These are phyloP conservation scores for Melanitta fusca DNA, from an alignment of 2,797 vertebrate genomes.

Conservation along the genomic window DNA sequence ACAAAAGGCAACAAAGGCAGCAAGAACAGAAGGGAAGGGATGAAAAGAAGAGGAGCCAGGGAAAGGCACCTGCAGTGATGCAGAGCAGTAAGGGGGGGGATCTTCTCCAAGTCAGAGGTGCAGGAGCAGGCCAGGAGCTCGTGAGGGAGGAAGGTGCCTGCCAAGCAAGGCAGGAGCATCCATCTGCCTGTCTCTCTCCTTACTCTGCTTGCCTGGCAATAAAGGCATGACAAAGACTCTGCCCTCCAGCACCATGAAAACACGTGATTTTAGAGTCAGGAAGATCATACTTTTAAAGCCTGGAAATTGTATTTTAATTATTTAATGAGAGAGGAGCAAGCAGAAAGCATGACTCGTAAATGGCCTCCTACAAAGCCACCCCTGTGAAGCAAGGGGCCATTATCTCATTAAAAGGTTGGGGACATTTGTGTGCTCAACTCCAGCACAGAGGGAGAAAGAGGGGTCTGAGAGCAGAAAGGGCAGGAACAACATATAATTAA, in stretches of 20 bases:
- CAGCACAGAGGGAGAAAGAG: accelerated
- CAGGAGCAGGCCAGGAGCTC: not conserved
- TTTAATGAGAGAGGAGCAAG: slow-evolving; percentile 24
- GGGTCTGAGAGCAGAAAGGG: not conserved
- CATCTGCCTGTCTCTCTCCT: not conserved
- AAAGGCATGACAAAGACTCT: not conserved
- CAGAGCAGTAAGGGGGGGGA: not conserved
- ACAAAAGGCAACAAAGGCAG: accelerated
- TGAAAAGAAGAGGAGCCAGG: not conserved
- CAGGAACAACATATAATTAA: not conserved
- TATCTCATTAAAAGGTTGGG: slow-evolving; percentile 27
- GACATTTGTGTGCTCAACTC: not conserved
- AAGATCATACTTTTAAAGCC: not conserved
- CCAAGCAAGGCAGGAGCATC: not conserved
- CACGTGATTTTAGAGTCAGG: not conserved
- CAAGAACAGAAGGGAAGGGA: not conserved
- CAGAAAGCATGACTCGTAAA: not conserved
- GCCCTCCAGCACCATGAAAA: not conserved
- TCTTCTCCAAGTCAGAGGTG: not conserved
- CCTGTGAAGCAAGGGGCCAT: slow-evolving; percentile 16
- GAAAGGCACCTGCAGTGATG: accelerated
- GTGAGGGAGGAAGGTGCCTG: accelerated
- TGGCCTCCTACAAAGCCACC: slow-evolving; percentile 23
- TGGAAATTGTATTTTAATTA: slow-evolving; percentile 48
- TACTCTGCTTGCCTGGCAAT: accelerated